Evolutionary conservation across 2,797 vertebrate genomes (phyloP).

Genomic region (Thaleichthys pacificus): DNA sequence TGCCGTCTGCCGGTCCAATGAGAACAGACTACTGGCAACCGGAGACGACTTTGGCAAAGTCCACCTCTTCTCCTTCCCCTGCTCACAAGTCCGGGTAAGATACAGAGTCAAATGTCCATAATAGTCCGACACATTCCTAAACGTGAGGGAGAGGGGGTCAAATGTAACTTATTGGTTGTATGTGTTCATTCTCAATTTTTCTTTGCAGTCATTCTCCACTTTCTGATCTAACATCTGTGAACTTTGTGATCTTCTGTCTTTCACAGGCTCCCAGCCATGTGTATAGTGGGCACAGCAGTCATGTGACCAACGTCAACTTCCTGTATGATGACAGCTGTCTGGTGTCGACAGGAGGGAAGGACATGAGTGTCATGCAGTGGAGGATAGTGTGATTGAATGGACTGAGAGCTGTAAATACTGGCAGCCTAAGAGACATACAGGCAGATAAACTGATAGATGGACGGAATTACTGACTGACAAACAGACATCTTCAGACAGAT

Average conservation of each 20-base stretch:
- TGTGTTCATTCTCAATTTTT: background rate
- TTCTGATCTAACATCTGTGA: background rate
- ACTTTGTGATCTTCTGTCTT: background rate
- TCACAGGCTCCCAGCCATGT: constrained; percentile 90
- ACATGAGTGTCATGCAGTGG: constrained; percentile 99
- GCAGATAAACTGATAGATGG: constrained; percentile 14
- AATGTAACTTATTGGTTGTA: no score
- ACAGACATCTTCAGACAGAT: background rate
- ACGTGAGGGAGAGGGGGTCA: background rate
- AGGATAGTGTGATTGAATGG: constrained; percentile 79
- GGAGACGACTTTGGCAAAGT: constrained; percentile 99
- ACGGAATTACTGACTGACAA: background rate
- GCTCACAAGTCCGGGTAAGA: constrained; percentile 92
- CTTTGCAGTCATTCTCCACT: background rate
- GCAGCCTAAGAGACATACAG: background rate
- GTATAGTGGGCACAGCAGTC: constrained; percentile 94
- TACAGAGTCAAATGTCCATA: background rate
- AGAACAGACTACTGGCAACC: constrained; percentile 86
- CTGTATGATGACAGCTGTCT: constrained; percentile 90
- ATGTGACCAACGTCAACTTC: constrained; percentile 96
- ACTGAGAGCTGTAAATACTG: background rate
- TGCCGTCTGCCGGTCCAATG: constrained; percentile 84
- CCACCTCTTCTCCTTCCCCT: constrained; percentile 94
- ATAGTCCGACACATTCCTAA: background rate
- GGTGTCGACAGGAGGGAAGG: constrained; percentile 96